phyloP scores from a whole-genome alignment of 2,888 invertebrate genomes.

The Ashinkailepas kermadecensis region DNA sequence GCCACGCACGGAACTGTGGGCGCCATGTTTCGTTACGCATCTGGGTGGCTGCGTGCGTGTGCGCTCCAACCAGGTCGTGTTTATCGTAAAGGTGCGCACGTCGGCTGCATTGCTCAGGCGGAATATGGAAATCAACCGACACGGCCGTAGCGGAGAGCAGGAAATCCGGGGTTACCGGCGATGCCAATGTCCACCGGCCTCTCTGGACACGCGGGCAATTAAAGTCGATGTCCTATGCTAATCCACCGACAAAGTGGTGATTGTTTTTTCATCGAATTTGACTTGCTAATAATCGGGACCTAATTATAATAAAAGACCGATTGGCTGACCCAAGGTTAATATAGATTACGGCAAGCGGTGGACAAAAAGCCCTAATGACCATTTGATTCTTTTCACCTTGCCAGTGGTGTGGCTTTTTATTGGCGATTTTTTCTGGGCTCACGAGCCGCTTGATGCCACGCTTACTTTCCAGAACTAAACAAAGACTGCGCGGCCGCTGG shows the following conservation, averaged over 20 bases:
- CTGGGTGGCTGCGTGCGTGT: background rate
- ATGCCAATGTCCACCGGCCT: background rate
- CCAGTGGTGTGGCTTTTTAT: conserved; percentile 5
- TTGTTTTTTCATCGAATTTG: conserved; percentile 18
- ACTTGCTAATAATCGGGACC: background rate
- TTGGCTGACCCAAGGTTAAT: conserved; percentile 17
- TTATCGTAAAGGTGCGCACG: background rate
- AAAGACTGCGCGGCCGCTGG: background rate
- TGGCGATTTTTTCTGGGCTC: background rate
- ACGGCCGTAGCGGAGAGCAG: too few species aligned
- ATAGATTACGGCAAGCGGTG: background rate
- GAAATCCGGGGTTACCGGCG: background rate
- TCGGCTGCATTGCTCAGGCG: background rate
- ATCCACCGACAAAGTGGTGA: conserved; percentile 11
- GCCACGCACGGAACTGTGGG: too few species aligned
- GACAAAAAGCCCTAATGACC: conserved; percentile 18
- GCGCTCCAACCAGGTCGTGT: background rate
- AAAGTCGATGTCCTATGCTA: conserved; percentile 13
- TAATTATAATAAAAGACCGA: conserved; percentile 19
- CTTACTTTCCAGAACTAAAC: background rate
- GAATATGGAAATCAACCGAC: background rate
- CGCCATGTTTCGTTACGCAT: background rate
- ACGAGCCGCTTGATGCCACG: background rate
- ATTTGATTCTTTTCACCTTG: conserved; percentile 21
- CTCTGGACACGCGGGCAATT: background rate